These are phyloP conservation scores for Entomobrya proxima DNA, from an alignment of 2,888 invertebrate species.

Conservation along the genomic window DNA sequence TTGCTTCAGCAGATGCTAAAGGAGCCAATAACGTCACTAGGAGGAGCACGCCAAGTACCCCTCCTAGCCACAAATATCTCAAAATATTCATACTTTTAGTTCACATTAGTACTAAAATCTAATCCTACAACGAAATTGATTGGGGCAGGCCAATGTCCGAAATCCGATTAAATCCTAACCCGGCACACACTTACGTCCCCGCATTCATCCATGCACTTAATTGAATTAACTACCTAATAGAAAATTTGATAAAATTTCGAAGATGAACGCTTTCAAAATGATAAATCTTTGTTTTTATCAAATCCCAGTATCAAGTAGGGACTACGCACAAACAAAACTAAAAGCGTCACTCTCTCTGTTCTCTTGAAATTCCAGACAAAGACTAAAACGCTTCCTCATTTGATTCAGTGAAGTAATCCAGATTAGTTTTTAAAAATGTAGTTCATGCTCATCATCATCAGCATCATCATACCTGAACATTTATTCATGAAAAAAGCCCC, in stretches of 20 bases:
- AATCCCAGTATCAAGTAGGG: too few species aligned
- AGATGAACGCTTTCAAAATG: not conserved
- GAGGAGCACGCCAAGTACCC: conserved; percentile 48
- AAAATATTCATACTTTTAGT: conserved; percentile 30
- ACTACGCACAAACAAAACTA: not conserved
- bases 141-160: not conserved
- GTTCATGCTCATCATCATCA: conserved; percentile 9
- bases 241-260: not conserved
- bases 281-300: not conserved
- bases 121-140: not conserved
- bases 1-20: not conserved
- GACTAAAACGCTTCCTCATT: conserved; percentile 23
- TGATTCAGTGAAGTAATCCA: conserved; percentile 13
- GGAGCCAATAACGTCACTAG: not conserved
- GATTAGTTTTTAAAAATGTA: conserved; percentile 16
- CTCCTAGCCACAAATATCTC: conserved; percentile 49
- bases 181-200: not conserved
- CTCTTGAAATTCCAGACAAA: conserved; percentile 36
- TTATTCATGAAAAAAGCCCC: not conserved
- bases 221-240: not conserved
- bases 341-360: not conserved
- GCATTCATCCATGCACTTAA: not conserved
- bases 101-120: conserved; percentile 12
- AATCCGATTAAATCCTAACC: not conserved
- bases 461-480: too few species aligned